A percentile compares a stretch with the other conserved stretches of the same genome.
phyloP scores from a whole-genome alignment of 2,888 invertebrate genomes.

The Drosophila ezoana region DNA sequence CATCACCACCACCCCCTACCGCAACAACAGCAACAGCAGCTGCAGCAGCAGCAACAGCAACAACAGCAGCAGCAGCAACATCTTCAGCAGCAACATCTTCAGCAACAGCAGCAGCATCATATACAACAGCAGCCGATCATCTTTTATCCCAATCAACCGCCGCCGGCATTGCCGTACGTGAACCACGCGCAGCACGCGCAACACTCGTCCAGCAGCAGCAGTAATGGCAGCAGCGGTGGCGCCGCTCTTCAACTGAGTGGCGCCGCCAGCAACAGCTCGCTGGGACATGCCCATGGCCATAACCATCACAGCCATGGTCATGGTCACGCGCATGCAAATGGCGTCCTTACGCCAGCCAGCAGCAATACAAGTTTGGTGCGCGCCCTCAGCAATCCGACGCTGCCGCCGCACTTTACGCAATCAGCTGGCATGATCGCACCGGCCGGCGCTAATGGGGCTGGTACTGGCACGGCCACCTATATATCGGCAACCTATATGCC shows the following conservation, averaged over 20 bases:
- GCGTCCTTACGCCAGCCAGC: conserved; percentile 47
- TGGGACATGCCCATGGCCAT: conserved; percentile 56
- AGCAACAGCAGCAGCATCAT: conserved; percentile 38
- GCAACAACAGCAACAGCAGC: conserved; percentile 55
- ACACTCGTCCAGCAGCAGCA: conserved; percentile 60
- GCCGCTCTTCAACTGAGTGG: conserved; percentile 69
- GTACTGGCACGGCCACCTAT: conserved; percentile 24
- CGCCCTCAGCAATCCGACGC: conserved; percentile 45
- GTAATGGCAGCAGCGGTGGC: conserved; percentile 65
- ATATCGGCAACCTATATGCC: conserved; percentile 55
- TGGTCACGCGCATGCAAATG: conserved; percentile 47
- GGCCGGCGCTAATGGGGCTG: conserved; percentile 29
- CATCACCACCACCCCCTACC: conserved; percentile 52
- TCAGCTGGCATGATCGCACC: conserved; percentile 73
- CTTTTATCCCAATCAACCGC: conserved; percentile 48
- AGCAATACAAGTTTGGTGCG: conserved; percentile 55
- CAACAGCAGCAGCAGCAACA: conserved; percentile 44
- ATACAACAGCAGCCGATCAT: conserved; percentile 47
- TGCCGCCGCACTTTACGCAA: conserved; percentile 54
- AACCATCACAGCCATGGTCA: conserved; percentile 39
- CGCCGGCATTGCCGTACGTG: conserved; percentile 36
- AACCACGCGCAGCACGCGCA: conserved; percentile 46
- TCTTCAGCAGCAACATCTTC: conserved; percentile 40
- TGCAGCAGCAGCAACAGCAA: conserved; percentile 55
- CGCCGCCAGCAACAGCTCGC: conserved; percentile 67